A percentile compares a stretch with the other conserved stretches of the same genome.
These are phyloP conservation scores for Champsocephalus esox DNA, from an alignment of 2,797 vertebrate genomes.

Conservation along the genomic window DNA sequence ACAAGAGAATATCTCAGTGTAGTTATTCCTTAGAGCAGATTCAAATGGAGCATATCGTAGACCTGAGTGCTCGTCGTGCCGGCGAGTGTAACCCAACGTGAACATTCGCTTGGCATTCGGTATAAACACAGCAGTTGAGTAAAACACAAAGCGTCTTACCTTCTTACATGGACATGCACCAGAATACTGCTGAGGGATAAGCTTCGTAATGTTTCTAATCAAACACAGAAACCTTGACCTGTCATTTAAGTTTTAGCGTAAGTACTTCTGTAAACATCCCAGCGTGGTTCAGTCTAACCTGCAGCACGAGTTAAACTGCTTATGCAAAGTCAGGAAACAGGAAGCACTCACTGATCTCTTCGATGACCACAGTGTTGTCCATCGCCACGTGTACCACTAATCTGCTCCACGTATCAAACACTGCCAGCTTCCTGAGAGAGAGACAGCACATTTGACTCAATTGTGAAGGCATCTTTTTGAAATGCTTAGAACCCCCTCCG, in stretches of 20 bases:
- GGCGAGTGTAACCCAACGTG: too few relatives aligned
- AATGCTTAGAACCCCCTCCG: background rate
- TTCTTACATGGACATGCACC: background rate
- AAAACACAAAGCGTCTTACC: slow-evolving; percentile 10
- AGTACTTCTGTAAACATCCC: background rate
- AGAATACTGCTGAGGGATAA: background rate
- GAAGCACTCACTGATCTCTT: slow-evolving; percentile 93
- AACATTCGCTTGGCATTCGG: too few relatives aligned
- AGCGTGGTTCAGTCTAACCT: slow-evolving; percentile 10
- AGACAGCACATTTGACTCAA: slow-evolving; percentile 19
- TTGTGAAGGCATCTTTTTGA: background rate
- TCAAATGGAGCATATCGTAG: too few relatives aligned
- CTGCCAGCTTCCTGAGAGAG: slow-evolving; percentile 90
- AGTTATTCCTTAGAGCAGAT: too few relatives aligned
- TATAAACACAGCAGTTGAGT: background rate
- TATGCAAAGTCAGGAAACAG: slow-evolving; percentile 6
- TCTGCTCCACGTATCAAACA: slow-evolving; percentile 96
- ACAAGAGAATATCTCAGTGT: too few relatives aligned
- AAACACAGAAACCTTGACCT: background rate
- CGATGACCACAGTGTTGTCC: slow-evolving; percentile 99
- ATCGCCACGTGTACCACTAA: slow-evolving; percentile 97
- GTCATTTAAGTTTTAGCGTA: background rate
- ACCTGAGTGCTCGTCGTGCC: too few relatives aligned
- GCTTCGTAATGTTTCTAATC: background rate
- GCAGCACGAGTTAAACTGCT: background rate